Percentiles rank a stretch among this genome's conserved stretches.
phyloP scores from a whole-genome alignment of 2,113 vertebrate species.

The Orcinus orca region DNA sequence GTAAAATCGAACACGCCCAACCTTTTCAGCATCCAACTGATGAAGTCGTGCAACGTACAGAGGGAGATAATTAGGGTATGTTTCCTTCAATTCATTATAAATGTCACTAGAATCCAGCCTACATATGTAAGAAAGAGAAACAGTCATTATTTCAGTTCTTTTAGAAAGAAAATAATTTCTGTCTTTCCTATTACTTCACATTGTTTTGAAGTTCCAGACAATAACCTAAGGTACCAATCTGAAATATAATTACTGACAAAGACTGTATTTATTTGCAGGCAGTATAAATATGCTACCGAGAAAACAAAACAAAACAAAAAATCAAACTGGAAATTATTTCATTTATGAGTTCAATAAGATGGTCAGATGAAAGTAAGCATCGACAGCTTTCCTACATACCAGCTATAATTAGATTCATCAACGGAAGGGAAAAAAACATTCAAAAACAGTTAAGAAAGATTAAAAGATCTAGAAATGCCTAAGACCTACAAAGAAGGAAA shows the following conservation, averaged over 20 bases:
- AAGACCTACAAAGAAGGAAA: not conserved
- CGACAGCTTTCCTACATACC: not conserved
- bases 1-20: conserved; percentile 63
- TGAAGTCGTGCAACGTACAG: conserved; percentile 96
- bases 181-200: conserved; percentile 3
- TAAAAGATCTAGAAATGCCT: not conserved
- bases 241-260: not conserved
- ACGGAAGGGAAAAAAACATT: not conserved
- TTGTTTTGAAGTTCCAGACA: not conserved
- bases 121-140: conserved; percentile 46
- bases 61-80: conserved; percentile 91
- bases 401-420: not conserved
- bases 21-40: conserved; percentile 98
- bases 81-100: conserved; percentile 94
- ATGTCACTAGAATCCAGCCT: conserved; percentile 92
- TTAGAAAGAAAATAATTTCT: not conserved
- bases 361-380: not conserved
- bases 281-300: not conserved
- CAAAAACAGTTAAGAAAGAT: not conserved
- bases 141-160: conserved; percentile 20
- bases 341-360: not conserved
- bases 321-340: not conserved
- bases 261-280: not conserved
- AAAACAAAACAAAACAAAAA: not conserved
- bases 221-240: not conserved